These are phyloP conservation scores for Barypeithes pellucidus DNA, from an alignment of 2,888 invertebrate genomes.

Conservation along the genomic window DNA sequence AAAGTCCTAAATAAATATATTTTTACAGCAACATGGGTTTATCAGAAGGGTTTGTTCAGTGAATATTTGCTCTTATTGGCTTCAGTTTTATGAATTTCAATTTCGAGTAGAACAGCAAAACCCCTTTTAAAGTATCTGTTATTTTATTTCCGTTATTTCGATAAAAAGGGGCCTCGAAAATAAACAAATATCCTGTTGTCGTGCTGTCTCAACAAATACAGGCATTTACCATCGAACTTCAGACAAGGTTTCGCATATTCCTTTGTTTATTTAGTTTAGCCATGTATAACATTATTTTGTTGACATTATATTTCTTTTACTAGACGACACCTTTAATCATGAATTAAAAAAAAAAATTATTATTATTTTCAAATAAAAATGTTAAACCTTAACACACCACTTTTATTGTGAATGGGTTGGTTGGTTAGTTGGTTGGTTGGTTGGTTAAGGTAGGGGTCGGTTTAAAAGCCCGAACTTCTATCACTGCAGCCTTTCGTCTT, in stretches of 20 bases:
- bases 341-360: background rate
- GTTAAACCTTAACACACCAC: too few species aligned
- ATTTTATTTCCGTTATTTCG: constrained; percentile 26
- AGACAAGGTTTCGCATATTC: constrained; percentile 7
- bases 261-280: constrained; percentile 20
- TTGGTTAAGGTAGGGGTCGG: too few species aligned
- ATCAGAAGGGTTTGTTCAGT: background rate
- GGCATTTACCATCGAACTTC: constrained; percentile 19
- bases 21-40: background rate
- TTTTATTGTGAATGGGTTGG: too few species aligned
- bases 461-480: too few species aligned
- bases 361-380: too few species aligned
- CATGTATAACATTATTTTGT: constrained; percentile 11
- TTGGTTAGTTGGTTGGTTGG: too few species aligned
- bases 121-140: constrained; percentile 14
- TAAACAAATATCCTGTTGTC: constrained; percentile 26
- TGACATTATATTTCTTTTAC: background rate
- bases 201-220: constrained; percentile 17
- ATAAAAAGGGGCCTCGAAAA: constrained; percentile 23
- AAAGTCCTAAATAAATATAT: background rate
- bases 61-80: constrained; percentile 12
- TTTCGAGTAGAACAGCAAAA: constrained; percentile 7
- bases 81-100: constrained; percentile 5
- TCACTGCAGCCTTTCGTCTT: too few species aligned
- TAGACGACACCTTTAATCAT: background rate